Evolutionary conservation across 2,888 invertebrate genomes (phyloP), one percentile per base, ranked within the genome.

Genomic region (Lymantria dispar): DNA sequence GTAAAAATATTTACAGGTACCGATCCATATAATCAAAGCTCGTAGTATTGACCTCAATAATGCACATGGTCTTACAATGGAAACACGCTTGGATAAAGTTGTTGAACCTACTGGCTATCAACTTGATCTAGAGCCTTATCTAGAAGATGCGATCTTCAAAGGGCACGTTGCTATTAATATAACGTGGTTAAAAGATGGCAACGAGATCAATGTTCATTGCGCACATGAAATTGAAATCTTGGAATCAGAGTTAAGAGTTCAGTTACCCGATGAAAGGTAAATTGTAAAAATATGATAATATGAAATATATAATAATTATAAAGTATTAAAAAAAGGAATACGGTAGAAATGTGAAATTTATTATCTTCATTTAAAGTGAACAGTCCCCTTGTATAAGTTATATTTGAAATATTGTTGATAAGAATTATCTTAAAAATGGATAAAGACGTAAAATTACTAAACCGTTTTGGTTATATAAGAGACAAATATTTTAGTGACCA

Each of bases 21-120:
- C 72, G 0, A 49, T 71, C 13, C 87, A 90, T 62, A 87, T 90
- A 50, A 87, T 88, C 42, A 85, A 85, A 58, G 76, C 87, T 0
- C 83, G 91, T 45, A 95, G 95, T 70, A 95, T 96, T 56, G 95
- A 96, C 72, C 79, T 95, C 47, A 95, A 95, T 64, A 94, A 95
- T 56, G 93, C 95, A 0, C 93, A 95, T 67, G 89, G 93, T 0
- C 80, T 95, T 9, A 92, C 94, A 38, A 92, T 94, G 60, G 95
- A 95, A 59, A 91, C 89, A 1, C 91, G 94, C 5, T 76, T 96
- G 45, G 93, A 94, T 0, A 92, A 92, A 53, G 91, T 93, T 30
- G 90, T 96, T 0, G 83, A 92, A 31, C 96, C 96, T 0, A 92
- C 88, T 0, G 93, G 92, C 5, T 96, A 96, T 74, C 89, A 92